A percentile compares a stretch with the other conserved stretches of the same genome.
phyloP scores from a whole-genome alignment of 2,888 invertebrate genomes.

The Megalurothrips usitatus region DNA sequence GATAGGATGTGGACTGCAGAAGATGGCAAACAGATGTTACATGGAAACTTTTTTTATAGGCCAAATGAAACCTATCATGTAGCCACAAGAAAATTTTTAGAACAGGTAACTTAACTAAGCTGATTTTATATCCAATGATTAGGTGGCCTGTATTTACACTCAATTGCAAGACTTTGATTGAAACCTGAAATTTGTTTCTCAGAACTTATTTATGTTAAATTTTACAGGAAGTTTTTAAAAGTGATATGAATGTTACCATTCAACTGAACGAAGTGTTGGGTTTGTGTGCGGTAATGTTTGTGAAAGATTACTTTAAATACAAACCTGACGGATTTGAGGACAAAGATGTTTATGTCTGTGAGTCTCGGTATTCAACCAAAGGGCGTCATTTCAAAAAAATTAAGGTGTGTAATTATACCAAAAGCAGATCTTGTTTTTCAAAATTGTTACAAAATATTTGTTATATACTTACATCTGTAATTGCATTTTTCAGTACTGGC shows the following conservation, averaged over 20 bases:
- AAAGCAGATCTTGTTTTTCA: conserved; percentile 28
- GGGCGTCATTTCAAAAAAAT: conserved; percentile 90
- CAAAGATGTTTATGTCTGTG: conserved; percentile 95
- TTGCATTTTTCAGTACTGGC: conserved; percentile 47
- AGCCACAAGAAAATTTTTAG: conserved; percentile 89
- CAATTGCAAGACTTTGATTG: not conserved
- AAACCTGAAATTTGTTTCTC: not conserved
- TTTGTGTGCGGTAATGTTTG: conserved; percentile 87
- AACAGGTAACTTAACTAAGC: conserved; percentile 54
- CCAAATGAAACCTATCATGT: conserved; percentile 96
- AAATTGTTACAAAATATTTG: not conserved
- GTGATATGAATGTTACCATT: conserved; percentile 78
- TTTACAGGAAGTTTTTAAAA: conserved; percentile 83
- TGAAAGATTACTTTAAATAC: conserved; percentile 89
- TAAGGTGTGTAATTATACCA: conserved; percentile 49
- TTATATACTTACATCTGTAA: conserved; percentile 30
- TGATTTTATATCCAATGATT: not conserved
- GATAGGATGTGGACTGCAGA: conserved; percentile 84
- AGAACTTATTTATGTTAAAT: not conserved
- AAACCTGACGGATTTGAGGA: conserved; percentile 82
- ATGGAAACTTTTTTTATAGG: conserved; percentile 85
- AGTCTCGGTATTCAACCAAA: conserved; percentile 85
- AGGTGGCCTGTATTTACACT: conserved; percentile 21
- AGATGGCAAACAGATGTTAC: conserved; percentile 76
- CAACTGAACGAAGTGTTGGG: conserved; percentile 81